Evolutionary conservation across 2,888 invertebrate species (phyloP), one percentile per base, ranked within the genome.

Genomic region (Ophion ellenae): DNA sequence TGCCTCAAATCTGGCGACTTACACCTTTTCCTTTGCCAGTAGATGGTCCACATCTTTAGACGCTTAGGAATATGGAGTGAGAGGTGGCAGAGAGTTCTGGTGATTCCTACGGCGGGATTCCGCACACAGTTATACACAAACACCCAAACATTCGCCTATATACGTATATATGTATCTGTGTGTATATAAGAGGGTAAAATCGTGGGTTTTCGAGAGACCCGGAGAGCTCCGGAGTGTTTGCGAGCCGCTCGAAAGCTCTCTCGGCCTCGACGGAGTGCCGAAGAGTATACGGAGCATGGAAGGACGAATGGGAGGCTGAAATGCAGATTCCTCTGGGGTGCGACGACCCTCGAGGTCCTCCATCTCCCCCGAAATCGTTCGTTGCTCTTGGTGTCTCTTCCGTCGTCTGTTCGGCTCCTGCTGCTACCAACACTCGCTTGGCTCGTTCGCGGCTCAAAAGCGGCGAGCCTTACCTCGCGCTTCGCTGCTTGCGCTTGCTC

Each of bases 161-260:
- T 28, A 66, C 57, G 59, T 45, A 45, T 63, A 71, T 71, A 80
- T 71, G 47, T 1, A 40, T 71, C 17, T 32, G 28, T 79, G 40
- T 78, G 40, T 83, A 59, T 61, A 59, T 53, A 45, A 83, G 74
- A 81, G 85, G 86, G 74, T 82, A 85, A 74, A 88, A 83, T 88
- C 83, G 83, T 74, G 78, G 76, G 79, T 70, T 81, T 84, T 64
- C 70, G 83, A 80, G 80, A 81, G 57, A 66, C 45, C 47, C 71
- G 81, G 83, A 85, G 82, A 77, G 82, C 77, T 66, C 45, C 83
- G 66, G 89, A 94, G 93, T 93, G 93, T 94, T 94, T 94, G 94
- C 93, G 92, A 92, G 92, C 90, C 90, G 92, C 92, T 93, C 91
- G 92, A 94, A 94, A 94, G 93, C 93, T 93, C 93, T 93, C 87